A percentile compares a stretch with the other conserved stretches of the same genome.
These are phyloP conservation scores for Thamnophis elegans DNA, from an alignment of 2,797 vertebrate genomes.

Conservation along the genomic window DNA sequence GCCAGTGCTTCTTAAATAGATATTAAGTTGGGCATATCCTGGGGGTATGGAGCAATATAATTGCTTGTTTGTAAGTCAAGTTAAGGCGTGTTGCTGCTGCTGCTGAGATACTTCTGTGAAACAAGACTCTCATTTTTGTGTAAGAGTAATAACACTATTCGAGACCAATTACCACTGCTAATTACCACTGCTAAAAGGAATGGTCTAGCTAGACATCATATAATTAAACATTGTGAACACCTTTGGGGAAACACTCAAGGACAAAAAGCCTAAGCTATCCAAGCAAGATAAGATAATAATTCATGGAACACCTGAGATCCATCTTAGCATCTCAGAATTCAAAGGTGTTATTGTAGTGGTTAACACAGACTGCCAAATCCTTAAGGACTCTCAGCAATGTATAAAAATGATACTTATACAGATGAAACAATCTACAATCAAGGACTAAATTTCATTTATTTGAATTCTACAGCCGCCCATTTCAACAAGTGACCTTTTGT, in stretches of 20 bases:
- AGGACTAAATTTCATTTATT: no score
- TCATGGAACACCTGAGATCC: background rate
- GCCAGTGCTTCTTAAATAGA: background rate
- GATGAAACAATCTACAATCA: background rate
- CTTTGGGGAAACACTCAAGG: background rate
- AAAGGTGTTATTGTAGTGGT: background rate
- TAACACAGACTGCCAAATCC: background rate
- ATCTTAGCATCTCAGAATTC: background rate
- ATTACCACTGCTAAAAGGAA: background rate
- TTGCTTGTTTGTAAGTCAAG: background rate
- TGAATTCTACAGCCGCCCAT: no score
- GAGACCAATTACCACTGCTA: background rate
- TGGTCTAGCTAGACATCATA: background rate
- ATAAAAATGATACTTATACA: background rate
- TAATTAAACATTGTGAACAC: background rate
- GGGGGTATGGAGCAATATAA: background rate
- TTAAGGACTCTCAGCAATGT: background rate
- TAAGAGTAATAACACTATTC: background rate
- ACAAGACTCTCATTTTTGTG: background rate
- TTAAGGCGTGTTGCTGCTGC: background rate
- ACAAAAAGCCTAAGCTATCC: background rate
- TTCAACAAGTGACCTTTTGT: no score
- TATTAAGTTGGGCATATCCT: background rate
- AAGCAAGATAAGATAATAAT: background rate
- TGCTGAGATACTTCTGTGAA: background rate